Conservation (phyloP, 2,888 invertebrate species). For the Meloe dianella region DNA sequence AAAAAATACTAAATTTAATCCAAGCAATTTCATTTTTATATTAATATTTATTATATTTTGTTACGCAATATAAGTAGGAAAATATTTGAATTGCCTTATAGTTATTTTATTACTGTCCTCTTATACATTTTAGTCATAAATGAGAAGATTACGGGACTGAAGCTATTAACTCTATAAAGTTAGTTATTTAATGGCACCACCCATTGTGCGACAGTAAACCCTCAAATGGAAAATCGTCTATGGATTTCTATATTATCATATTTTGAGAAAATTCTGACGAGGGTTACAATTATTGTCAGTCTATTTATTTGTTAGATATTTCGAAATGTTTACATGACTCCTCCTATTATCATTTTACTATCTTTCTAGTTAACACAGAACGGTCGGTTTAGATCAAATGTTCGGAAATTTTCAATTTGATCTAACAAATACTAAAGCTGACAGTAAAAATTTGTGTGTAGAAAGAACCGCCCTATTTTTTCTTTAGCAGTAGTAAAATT, state of each 20-base stretch:
- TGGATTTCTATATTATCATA: neutral
- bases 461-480: neutral
- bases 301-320: too few species aligned
- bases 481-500: neutral
- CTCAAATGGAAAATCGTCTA: neutral
- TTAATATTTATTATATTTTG: neutral
- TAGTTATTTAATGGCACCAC: slow-evolving; percentile 4
- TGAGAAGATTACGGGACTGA: neutral
- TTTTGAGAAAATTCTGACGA: neutral
- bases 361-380: too few species aligned
- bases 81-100: neutral
- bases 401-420: neutral
- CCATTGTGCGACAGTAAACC: neutral
- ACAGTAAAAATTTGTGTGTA: neutral
- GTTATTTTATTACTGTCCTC: neutral
- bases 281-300: neutral
- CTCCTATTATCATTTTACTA: too few species aligned
- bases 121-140: neutral
- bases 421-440: neutral
- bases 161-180: slow-evolving; percentile 5
- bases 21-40: neutral
- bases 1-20: neutral
- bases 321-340: too few species aligned
- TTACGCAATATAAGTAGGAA: neutral
- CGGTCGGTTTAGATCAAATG: neutral